Evolutionary conservation across 1,140 invertebrate species (phyloP).

Genomic region (Bombus ignitus): DNA sequence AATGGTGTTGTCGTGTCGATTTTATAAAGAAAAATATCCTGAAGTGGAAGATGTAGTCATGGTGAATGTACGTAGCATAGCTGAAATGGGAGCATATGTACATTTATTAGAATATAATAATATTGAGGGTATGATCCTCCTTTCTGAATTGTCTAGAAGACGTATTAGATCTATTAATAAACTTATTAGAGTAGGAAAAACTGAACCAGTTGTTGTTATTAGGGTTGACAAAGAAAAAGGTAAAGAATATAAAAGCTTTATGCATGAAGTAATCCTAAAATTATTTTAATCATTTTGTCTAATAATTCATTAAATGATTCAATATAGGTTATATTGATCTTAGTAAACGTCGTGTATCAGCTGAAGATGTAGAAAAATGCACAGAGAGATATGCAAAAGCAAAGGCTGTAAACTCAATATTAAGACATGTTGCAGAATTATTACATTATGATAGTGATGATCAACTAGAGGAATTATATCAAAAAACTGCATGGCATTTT

Average conservation of each 20-base stretch:
- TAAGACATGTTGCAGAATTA: conserved; percentile 98
- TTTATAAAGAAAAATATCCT: conserved; percentile 98
- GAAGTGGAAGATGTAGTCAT: conserved; percentile 99
- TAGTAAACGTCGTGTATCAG: conserved; percentile 98
- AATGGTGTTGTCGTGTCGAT: conserved; percentile 98
- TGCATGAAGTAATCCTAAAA: neutral
- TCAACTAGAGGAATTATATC: conserved; percentile 97
- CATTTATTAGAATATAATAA: conserved; percentile 99
- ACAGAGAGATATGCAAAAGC: conserved; percentile 99
- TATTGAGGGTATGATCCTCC: conserved; percentile 98
- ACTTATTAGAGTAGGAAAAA: conserved; percentile 98
- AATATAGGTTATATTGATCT: conserved; percentile 98
- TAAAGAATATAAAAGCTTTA: conserved; percentile 74
- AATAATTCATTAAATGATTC: conserved; percentile 1
- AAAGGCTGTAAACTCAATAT: conserved; percentile 99
- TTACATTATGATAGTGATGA: conserved; percentile 95
- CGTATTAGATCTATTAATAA: conserved; percentile 99
- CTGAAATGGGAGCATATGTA: conserved; percentile 99
- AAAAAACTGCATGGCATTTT: conserved; percentile 99
- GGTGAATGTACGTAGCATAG: conserved; percentile 99
- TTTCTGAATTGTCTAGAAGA: conserved; percentile 98
- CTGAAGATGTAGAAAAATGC: conserved; percentile 99
- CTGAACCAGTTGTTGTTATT: conserved; percentile 99
- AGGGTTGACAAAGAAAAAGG: conserved; percentile 99
- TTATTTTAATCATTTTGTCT: neutral